phyloP scores from a whole-genome alignment of 1,140 invertebrate genomes.

The Drosophila tani region DNA sequence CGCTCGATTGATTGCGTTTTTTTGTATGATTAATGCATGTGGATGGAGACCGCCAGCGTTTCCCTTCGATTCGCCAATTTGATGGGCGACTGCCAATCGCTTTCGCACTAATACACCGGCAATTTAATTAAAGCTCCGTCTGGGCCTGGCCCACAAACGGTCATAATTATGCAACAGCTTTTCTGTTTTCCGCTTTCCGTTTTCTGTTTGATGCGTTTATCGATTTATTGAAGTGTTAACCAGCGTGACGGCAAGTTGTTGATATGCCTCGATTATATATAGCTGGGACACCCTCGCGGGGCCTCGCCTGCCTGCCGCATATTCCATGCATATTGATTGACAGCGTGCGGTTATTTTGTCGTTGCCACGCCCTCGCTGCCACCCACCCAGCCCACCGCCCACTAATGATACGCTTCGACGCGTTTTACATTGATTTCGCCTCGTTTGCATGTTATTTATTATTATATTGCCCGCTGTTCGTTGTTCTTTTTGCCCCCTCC shows the following conservation, averaged over 20 bases:
- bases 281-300: slow-evolving; percentile 9
- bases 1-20: slow-evolving; percentile 76
- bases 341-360: slow-evolving; percentile 62
- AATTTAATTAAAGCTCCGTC: slow-evolving; percentile 73
- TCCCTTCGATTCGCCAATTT: slow-evolving; percentile 14
- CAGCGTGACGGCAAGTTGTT: slow-evolving; percentile 74
- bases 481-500: slow-evolving; percentile 1
- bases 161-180: slow-evolving; percentile 79
- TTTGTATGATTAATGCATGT: slow-evolving; percentile 67
- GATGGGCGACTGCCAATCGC: slow-evolving; percentile 26
- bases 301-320: not conserved
- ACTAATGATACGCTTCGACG: slow-evolving; percentile 78
- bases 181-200: slow-evolving; percentile 54
- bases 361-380: slow-evolving; percentile 38
- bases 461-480: slow-evolving; percentile 52
- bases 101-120: slow-evolving; percentile 57
- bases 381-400: slow-evolving; percentile 6
- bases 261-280: slow-evolving; percentile 62
- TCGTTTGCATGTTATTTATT: slow-evolving; percentile 78
- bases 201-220: slow-evolving; percentile 75
- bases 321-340: slow-evolving; percentile 58
- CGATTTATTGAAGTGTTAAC: slow-evolving; percentile 82
- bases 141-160: slow-evolving; percentile 43
- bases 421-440: slow-evolving; percentile 77
- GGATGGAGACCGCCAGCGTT: slow-evolving; percentile 4